A percentile compares a stretch with the other conserved stretches of the same genome.
Evolutionary conservation across 2,888 invertebrate genomes (phyloP).

Genomic region (Drosophila percnosoma): DNA sequence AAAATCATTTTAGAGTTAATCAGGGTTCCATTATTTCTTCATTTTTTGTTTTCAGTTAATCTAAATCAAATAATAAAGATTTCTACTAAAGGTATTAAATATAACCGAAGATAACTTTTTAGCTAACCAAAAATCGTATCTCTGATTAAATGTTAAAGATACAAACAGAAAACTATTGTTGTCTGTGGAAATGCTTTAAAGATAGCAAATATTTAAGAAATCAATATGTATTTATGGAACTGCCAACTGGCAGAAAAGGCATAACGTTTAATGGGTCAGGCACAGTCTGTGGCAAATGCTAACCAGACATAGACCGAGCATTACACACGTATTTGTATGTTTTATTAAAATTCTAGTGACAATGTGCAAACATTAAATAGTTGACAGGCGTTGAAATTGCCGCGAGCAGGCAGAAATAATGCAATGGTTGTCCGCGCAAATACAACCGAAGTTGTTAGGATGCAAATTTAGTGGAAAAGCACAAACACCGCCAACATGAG

Average conservation of each 20-base stretch:
- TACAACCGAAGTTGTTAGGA: slow-evolving; percentile 57
- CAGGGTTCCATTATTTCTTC: too few species aligned
- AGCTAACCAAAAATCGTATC: not conserved
- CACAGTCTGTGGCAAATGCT: slow-evolving; percentile 8
- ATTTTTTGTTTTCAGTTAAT: not conserved
- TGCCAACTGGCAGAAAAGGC: not conserved
- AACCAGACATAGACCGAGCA: slow-evolving; percentile 7
- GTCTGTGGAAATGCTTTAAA: not conserved
- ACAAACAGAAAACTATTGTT: not conserved
- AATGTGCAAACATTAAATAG: slow-evolving; percentile 55
- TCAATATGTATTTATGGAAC: slow-evolving; percentile 11
- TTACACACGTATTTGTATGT: slow-evolving; percentile 6
- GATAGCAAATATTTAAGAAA: slow-evolving; percentile 1
- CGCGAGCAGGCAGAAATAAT: slow-evolving; percentile 43
- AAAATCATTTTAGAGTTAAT: too few species aligned
- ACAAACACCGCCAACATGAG: slow-evolving; percentile 21
- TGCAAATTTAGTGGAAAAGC: slow-evolving; percentile 54
- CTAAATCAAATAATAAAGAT: not conserved
- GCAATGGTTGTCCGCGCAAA: slow-evolving; percentile 60
- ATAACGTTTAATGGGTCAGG: slow-evolving; percentile 1
- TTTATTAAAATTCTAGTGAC: slow-evolving; percentile 57
- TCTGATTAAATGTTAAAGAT: not conserved
- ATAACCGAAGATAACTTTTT: not conserved
- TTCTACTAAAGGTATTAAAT: not conserved
- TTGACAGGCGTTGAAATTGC: slow-evolving; percentile 50